Evolutionary conservation across 1,140 invertebrate species (phyloP).

Genomic region (Eupristina koningsbergeri): DNA sequence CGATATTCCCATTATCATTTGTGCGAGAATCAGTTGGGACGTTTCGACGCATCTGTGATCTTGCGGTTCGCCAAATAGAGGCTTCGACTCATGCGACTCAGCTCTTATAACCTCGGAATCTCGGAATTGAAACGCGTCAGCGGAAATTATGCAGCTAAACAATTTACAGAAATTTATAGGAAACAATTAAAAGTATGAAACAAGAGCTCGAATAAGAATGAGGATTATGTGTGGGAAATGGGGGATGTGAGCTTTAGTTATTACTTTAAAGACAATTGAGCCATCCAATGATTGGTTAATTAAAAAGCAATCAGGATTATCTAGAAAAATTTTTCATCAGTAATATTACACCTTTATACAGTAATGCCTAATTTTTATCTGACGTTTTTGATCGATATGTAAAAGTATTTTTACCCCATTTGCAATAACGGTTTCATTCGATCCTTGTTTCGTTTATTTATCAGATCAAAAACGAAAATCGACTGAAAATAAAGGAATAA

Average conservation of each 20-base stretch:
- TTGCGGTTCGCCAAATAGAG: background rate
- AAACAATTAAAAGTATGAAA: background rate
- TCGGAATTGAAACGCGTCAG: background rate
- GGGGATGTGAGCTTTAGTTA: background rate
- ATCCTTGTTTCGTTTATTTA: background rate
- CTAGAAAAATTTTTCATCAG: background rate
- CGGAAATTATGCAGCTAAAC: background rate
- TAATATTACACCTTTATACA: background rate
- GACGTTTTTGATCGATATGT: background rate
- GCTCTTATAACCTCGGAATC: background rate
- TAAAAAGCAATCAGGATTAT: background rate
- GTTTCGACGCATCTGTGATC: background rate
- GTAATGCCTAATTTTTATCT: background rate
- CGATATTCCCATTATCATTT: background rate
- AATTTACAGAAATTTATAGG: background rate
- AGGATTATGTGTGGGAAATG: no score
- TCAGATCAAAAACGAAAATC: no score
- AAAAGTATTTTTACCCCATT: background rate
- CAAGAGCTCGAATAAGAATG: background rate
- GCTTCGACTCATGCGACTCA: background rate
- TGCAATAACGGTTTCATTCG: background rate
- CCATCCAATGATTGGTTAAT: background rate
- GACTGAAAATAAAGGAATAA: no score
- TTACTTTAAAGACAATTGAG: background rate
- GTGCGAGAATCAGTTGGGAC: background rate